phyloP scores from a whole-genome alignment of 2,888 invertebrate species.

The Exephanes ischioxanthus region DNA sequence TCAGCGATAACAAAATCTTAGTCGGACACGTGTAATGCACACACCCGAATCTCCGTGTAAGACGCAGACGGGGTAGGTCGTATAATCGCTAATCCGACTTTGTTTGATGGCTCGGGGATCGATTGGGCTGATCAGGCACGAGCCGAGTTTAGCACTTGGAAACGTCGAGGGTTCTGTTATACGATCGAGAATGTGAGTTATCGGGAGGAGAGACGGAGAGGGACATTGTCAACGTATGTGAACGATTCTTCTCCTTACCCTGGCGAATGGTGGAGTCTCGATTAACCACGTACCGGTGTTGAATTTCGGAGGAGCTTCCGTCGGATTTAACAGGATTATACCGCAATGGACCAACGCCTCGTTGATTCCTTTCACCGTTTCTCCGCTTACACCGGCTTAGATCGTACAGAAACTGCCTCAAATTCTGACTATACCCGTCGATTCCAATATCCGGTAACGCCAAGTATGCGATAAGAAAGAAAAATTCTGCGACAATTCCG shows the following conservation, averaged over 20 bases:
- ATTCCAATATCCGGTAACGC: not conserved
- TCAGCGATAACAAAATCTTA: conserved; percentile 33
- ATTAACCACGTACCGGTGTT: conserved; percentile 44
- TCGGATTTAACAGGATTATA: conserved; percentile 69
- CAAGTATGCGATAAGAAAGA: not conserved
- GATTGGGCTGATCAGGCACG: conserved; percentile 41
- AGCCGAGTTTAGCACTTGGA: conserved; percentile 4
- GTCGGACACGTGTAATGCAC: conserved; percentile 24
- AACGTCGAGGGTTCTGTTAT: conserved; percentile 9
- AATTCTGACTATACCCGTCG: conserved; percentile 10
- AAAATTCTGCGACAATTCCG: not conserved
- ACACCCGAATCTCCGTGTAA: conserved; percentile 34
- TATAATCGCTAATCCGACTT: conserved; percentile 54
- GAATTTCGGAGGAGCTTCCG: conserved; percentile 32
- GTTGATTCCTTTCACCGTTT: conserved; percentile 58
- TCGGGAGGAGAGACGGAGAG: not conserved
- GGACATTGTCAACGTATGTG: not conserved
- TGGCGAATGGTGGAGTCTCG: conserved; percentile 15
- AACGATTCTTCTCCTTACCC: not conserved
- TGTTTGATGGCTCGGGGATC: conserved; percentile 36
- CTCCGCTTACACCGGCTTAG: conserved; percentile 35
- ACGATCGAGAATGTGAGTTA: conserved; percentile 30
- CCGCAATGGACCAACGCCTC: conserved; percentile 68
- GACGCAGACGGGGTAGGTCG: conserved; percentile 4
- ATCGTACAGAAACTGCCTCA: conserved; percentile 27